These are phyloP conservation scores for Halocaridina rubra DNA, from an alignment of 2,888 invertebrate species.

Conservation along the genomic window DNA sequence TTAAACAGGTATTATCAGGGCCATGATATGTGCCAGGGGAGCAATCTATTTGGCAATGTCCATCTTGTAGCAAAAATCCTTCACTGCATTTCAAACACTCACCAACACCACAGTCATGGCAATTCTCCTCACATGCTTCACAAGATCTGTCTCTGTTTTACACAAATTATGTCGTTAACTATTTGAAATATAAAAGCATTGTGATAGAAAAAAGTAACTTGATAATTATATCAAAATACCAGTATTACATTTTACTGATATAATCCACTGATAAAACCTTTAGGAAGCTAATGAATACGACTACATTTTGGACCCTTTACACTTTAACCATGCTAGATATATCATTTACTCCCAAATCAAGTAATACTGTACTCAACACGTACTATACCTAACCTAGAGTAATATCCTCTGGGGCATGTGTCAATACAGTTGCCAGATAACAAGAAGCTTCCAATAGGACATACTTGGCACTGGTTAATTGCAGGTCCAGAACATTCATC, in stretches of 20 bases:
- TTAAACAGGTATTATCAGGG: constrained; percentile 12
- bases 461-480: constrained; percentile 48
- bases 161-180: not conserved
- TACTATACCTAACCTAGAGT: constrained; percentile 49
- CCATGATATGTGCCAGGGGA: constrained; percentile 23
- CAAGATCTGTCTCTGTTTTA: constrained; percentile 2
- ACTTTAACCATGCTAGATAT: too few relatives aligned
- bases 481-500: constrained; percentile 48
- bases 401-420: constrained; percentile 43
- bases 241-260: too few relatives aligned
- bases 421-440: constrained; percentile 44
- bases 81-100: constrained; percentile 43
- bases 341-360: too few relatives aligned
- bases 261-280: too few relatives aligned
- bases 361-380: too few relatives aligned
- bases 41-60: constrained; percentile 30
- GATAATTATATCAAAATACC: too few relatives aligned
- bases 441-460: constrained; percentile 38
- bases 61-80: constrained; percentile 40
- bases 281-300: too few relatives aligned
- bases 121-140: constrained; percentile 28
- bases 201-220: too few relatives aligned
- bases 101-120: constrained; percentile 41
- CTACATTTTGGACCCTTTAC: too few relatives aligned
- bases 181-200: not conserved